Conservation (phyloP, 2,113 vertebrate species). For the Chrysemys picta region DNA sequence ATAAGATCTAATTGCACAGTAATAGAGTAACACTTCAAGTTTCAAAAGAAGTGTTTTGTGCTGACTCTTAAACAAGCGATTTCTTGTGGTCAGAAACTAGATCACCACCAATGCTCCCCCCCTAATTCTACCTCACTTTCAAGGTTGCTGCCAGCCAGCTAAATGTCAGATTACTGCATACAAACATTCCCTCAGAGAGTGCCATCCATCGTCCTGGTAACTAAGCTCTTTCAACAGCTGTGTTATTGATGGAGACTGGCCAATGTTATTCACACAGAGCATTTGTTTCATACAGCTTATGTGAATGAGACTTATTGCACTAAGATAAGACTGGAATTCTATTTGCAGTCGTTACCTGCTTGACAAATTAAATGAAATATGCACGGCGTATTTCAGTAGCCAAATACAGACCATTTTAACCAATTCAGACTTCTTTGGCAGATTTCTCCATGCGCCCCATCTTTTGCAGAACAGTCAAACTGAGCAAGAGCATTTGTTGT, state of each 20-base stretch:
- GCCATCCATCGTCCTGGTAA: constrained; percentile 82
- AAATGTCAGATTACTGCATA: constrained; percentile 77
- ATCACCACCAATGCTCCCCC: constrained; percentile 55
- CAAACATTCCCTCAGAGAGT: constrained; percentile 78
- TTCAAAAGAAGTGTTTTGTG: constrained; percentile 70
- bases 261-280: constrained; percentile 73
- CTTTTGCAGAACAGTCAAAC: neutral
- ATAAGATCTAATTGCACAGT: constrained; percentile 64
- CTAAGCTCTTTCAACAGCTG: constrained; percentile 88
- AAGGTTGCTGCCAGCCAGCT: constrained; percentile 56
- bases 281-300: constrained; percentile 53
- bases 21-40: constrained; percentile 59
- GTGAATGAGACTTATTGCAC: constrained; percentile 39
- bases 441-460: neutral
- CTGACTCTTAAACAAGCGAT: constrained; percentile 71
- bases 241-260: constrained; percentile 84
- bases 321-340: constrained; percentile 34
- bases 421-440: neutral
- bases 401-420: neutral
- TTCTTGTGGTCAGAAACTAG: constrained; percentile 65
- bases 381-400: neutral
- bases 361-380: neutral
- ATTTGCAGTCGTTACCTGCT: constrained; percentile 9
- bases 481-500: neutral
- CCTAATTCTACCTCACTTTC: constrained; percentile 1